Evolutionary conservation across 2,888 invertebrate genomes (phyloP).

Genomic region (Amiota mariae): DNA sequence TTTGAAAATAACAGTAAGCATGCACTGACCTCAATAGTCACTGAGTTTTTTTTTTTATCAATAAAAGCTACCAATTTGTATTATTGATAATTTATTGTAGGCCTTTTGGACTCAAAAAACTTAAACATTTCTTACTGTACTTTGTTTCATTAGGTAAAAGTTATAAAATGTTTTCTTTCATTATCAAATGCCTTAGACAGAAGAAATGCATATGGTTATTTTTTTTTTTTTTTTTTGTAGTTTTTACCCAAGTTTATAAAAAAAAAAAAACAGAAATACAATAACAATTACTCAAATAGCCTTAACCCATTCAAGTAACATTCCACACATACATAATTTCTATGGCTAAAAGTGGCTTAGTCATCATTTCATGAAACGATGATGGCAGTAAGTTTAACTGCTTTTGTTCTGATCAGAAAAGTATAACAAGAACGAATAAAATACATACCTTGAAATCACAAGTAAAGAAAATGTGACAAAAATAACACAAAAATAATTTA

Average conservation of each 20-base stretch:
- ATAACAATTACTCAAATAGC: background rate
- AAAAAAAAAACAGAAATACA: background rate
- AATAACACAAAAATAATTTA: too few species aligned
- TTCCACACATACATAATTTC: background rate
- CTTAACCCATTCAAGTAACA: background rate
- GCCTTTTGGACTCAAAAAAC: too few species aligned
- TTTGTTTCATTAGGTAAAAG: too few species aligned
- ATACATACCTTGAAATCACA: background rate
- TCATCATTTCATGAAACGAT: background rate
- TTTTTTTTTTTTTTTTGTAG: background rate
- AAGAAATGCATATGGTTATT: background rate
- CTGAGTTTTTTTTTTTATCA: too few species aligned
- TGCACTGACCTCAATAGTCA: too few species aligned
- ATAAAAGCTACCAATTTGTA: too few species aligned
- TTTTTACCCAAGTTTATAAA: background rate
- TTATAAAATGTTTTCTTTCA: too few species aligned
- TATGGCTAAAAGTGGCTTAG: slow-evolving; percentile 3
- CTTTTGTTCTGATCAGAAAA: background rate
- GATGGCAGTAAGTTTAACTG: background rate
- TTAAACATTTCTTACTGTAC: too few species aligned
- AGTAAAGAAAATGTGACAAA: background rate
- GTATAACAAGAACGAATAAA: background rate
- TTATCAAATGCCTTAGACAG: too few species aligned
- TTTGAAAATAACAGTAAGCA: too few species aligned
- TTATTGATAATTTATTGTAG: too few species aligned